Evolutionary conservation across 2,888 invertebrate genomes (phyloP), one percentile per base, ranked within the genome.

Genomic region (Leucoma salicis): DNA sequence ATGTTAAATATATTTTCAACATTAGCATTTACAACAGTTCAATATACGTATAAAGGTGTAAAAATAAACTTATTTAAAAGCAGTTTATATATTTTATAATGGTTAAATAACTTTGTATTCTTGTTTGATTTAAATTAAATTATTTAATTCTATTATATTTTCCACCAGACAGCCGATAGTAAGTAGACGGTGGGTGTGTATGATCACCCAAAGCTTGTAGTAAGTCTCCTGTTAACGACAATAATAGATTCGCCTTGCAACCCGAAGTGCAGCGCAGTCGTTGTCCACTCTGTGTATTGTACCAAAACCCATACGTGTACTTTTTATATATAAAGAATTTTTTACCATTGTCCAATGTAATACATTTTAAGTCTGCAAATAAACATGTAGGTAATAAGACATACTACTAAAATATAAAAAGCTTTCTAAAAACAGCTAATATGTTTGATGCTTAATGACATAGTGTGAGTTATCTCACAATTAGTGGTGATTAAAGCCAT

Each of bases 291-390:
- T 16, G 16, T 0, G 53, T 48, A 4, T 25, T 29, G 31, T 48
- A 57, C 11, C 46, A 52, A 16, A 53, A 58, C 8, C 62, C 39
- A 35, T 66, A 74, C 0, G 73, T 71, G 21, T 66, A 63, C 0
- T 48, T 34, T 5, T 60, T 57, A 35, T 60, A 63, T 63, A 70
- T 58, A 25, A 57, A 52, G 32, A 63, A 65, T 5, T 35, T 53
- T 38, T 63, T 71, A 2, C 66, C 66, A 32, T 62, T 66, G 1
- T 14, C 7, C 32, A 65, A 25, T 2, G 39, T 50, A 12, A 67
- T 65, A 33, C 45, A 8, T 55, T 57, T 56, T 2, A 52, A 35
- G 33, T 53, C 63, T 65, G 57, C 8, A 44, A 44, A 15, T n/a
- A 25, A 35, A 35, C 21, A 21, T 8, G 8, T 5, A 21, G 8